Percentiles rank a stretch among this genome's conserved stretches.
Evolutionary conservation across 92 coral and sea anemone species (phyloP).

Genomic region (Palythoa heliodiscus): DNA sequence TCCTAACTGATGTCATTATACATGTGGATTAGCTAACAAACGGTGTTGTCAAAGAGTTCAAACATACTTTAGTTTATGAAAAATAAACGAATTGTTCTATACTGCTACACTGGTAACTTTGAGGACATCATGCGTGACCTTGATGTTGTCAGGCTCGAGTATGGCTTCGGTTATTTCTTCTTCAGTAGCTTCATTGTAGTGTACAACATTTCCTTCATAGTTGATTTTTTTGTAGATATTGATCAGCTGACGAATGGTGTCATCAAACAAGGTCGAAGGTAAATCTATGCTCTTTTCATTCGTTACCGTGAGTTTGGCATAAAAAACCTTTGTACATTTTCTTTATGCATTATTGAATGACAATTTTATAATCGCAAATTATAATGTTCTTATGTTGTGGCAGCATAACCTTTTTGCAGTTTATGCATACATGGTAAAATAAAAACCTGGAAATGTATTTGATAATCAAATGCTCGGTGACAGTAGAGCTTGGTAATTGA

Average conservation of each 20-base stretch:
- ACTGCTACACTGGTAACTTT: constrained; percentile 36
- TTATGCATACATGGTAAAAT: constrained; percentile 27
- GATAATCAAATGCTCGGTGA: constrained; percentile 12
- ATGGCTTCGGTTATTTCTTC: constrained; percentile 34
- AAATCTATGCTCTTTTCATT: constrained; percentile 16
- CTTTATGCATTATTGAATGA: constrained; percentile 38
- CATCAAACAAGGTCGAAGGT: constrained; percentile 47
- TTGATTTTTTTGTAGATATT: constrained; percentile 35
- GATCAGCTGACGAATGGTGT: constrained; percentile 40
- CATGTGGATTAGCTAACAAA: constrained; percentile 27
- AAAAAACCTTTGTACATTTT: constrained; percentile 33
- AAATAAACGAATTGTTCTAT: constrained; percentile 21
- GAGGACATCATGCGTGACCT: constrained; percentile 24
- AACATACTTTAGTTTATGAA: constrained; percentile 21
- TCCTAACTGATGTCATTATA: constrained; percentile 12
- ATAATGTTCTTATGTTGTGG: constrained; percentile 39
- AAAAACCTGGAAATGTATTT: constrained; percentile 11
- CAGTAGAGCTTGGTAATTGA: constrained; percentile 27
- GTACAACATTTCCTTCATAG: constrained; percentile 3
- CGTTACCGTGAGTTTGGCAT: constrained; percentile 19
- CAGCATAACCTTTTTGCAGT: constrained; percentile 44
- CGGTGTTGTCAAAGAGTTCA: constrained; percentile 28
- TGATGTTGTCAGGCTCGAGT: constrained; percentile 39
- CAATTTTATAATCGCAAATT: constrained; percentile 29
- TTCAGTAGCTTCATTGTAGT: constrained; percentile 31